Evolutionary conservation across 2,797 vertebrate species (phyloP).

Genomic region (Ctenopoma multispine): DNA sequence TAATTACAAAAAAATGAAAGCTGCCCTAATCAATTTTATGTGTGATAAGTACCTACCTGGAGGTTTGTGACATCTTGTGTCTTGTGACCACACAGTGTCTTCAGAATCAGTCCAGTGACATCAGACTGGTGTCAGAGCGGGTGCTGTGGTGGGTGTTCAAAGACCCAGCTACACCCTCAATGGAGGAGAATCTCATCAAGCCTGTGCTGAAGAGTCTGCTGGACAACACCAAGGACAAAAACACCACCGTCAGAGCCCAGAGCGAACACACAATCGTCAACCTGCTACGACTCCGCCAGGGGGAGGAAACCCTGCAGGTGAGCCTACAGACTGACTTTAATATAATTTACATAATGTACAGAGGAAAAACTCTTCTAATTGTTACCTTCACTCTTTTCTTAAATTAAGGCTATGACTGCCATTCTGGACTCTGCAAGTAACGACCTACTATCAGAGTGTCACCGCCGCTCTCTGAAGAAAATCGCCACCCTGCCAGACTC

Average conservation of each 20-base stretch:
- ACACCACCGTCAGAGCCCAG: conserved; percentile 95
- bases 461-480: conserved; percentile 93
- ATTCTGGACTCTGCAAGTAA: conserved; percentile 95
- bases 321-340: not conserved
- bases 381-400: conserved; percentile 13
- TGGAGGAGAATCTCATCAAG: conserved; percentile 90
- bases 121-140: conserved; percentile 94
- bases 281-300: conserved; percentile 91
- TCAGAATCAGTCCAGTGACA: conserved; percentile 97
- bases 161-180: conserved; percentile 82
- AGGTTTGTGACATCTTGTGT: conserved; percentile 16
- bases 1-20: too few species aligned
- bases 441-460: conserved; percentile 92
- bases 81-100: conserved; percentile 79
- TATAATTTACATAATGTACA: not conserved
- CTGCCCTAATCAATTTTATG: too few species aligned
- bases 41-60: not conserved
- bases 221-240: conserved; percentile 99
- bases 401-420: conserved; percentile 87
- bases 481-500: conserved; percentile 91
- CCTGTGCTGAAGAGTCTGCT: conserved; percentile 95
- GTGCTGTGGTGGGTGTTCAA: conserved; percentile 98
- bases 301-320: conserved; percentile 90
- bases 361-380: not conserved
- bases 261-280: conserved; percentile 96